Percentiles rank a stretch among this genome's conserved stretches.
Conservation (phyloP, 92 coral and sea anemone species). For the Metridium senile region DNA sequence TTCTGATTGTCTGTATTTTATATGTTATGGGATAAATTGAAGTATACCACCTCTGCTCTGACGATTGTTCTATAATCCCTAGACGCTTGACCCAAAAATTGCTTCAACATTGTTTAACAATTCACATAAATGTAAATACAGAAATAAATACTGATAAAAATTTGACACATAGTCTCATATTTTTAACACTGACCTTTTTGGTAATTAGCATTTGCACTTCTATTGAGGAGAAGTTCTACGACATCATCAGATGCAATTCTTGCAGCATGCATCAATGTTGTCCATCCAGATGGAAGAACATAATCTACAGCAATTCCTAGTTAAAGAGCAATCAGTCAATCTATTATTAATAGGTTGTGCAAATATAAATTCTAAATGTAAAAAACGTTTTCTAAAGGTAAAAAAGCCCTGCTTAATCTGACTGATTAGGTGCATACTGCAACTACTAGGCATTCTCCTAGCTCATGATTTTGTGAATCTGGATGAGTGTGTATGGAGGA, state of each 20-base stretch:
- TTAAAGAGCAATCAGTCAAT: not conserved
- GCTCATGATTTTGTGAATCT: too few relatives aligned
- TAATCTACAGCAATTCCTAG: conserved; percentile 76
- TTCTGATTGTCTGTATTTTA: too few relatives aligned
- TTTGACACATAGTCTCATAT: not conserved
- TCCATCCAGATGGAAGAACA: conserved; percentile 89
- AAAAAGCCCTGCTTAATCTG: too few relatives aligned
- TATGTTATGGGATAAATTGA: too few relatives aligned
- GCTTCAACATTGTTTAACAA: too few relatives aligned
- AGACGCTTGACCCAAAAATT: too few relatives aligned
- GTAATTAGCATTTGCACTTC: conserved; percentile 92
- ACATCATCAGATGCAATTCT: conserved; percentile 59
- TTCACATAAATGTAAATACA: not conserved
- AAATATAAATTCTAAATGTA: not conserved
- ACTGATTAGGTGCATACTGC: too few relatives aligned
- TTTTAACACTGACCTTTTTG: conserved; percentile 76
- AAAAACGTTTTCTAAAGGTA: too few relatives aligned
- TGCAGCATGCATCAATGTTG: conserved; percentile 92
- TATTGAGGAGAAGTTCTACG: conserved; percentile 60
- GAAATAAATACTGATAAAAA: not conserved
- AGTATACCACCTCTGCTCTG: too few relatives aligned
- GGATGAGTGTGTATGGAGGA: too few relatives aligned
- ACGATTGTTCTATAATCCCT: too few relatives aligned
- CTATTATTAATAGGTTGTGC: not conserved
- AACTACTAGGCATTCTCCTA: too few relatives aligned